phyloP scores from a whole-genome alignment of 2,797 vertebrate genomes.

The Lacerta viridis region DNA sequence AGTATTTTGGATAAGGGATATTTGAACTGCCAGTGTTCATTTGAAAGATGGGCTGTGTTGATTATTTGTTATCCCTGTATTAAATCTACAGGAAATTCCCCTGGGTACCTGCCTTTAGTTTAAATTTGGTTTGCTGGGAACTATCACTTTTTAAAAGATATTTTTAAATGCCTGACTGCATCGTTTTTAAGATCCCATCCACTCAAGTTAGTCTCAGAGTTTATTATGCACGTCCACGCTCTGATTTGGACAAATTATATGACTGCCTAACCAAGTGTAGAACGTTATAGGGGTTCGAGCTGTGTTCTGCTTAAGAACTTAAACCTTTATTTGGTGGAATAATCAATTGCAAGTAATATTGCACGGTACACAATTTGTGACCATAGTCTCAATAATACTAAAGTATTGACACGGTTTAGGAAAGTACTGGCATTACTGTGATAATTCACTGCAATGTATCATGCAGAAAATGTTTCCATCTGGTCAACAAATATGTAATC shows the following conservation, averaged over 20 bases:
- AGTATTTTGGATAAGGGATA: too few relatives aligned
- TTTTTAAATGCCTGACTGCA: neutral
- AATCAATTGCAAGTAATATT: conserved; percentile 1
- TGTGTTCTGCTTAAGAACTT: neutral
- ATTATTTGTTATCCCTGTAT: too few relatives aligned
- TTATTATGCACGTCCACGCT: conserved; percentile 1
- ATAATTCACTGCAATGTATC: neutral
- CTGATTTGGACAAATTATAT: conserved; percentile 29
- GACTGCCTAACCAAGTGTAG: neutral
- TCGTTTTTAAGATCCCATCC: neutral
- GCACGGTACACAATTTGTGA: neutral
- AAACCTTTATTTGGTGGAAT: neutral
- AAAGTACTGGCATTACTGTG: neutral
- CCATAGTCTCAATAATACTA: neutral
- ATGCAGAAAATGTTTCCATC: conserved; percentile 33
- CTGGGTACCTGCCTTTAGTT: neutral
- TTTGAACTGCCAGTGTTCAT: too few relatives aligned
- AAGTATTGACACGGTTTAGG: neutral
- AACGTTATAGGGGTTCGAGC: neutral
- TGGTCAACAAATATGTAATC: conserved; percentile 48
- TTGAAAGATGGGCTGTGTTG: too few relatives aligned
- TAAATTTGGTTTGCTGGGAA: neutral
- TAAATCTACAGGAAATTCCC: neutral
- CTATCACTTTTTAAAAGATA: neutral
- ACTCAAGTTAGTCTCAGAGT: conserved; percentile 13